Evolutionary conservation across 2,888 invertebrate genomes (phyloP).

Genomic region (Machimus rusticus): DNA sequence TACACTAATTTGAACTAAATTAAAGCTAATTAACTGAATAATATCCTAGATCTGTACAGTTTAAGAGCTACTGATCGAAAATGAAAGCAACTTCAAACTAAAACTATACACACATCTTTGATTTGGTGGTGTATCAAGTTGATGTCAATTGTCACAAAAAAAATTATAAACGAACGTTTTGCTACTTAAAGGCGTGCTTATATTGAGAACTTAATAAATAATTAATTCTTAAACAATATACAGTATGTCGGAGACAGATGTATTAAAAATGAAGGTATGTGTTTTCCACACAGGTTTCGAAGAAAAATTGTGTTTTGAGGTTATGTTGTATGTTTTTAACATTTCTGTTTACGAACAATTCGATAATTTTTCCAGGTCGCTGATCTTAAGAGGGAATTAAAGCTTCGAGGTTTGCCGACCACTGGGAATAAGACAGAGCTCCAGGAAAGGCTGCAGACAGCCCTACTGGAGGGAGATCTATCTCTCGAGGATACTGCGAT

Average conservation of each 20-base stretch:
- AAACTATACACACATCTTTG: not conserved
- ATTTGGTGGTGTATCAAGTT: not conserved
- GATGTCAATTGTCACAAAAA: not conserved
- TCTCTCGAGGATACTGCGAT: slow-evolving; percentile 63
- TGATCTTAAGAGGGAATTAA: slow-evolving; percentile 83
- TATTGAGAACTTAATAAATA: not conserved
- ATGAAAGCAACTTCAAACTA: not conserved
- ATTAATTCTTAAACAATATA: not conserved
- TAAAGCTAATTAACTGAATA: not conserved
- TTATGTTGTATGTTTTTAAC: slow-evolving; percentile 27
- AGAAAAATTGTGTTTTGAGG: not conserved
- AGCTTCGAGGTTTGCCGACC: slow-evolving; percentile 75
- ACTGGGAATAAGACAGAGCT: slow-evolving; percentile 85
- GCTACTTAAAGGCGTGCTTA: not conserved
- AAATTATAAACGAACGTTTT: not conserved
- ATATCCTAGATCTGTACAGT: not conserved
- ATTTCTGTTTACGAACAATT: not conserved
- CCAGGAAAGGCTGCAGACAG: slow-evolving; percentile 76
- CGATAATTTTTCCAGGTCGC: slow-evolving; percentile 69
- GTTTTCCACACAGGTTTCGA: not conserved
- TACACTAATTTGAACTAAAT: not conserved
- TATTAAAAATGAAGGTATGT: slow-evolving; percentile 61
- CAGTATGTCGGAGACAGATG: slow-evolving; percentile 60
- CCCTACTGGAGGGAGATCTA: slow-evolving; percentile 62
- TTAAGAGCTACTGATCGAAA: not conserved